These are phyloP conservation scores for Cnemophilus loriae DNA, from an alignment of 2,113 vertebrate genomes.

Conservation along the genomic window DNA sequence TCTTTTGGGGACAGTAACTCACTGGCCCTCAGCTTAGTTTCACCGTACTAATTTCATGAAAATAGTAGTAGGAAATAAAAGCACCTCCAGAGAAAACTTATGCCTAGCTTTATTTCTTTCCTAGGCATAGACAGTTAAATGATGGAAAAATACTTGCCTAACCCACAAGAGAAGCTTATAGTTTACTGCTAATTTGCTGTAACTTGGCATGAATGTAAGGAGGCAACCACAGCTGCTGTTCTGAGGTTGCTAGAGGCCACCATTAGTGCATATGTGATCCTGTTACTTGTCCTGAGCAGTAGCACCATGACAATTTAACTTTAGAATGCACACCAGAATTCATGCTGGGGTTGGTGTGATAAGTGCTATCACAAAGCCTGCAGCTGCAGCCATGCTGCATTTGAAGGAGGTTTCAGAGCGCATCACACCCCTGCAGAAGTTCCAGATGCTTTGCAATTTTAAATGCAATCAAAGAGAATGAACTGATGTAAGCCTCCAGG, in stretches of 20 bases:
- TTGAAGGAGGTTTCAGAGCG: background rate
- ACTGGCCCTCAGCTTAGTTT: background rate
- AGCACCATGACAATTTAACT: background rate
- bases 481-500: background rate
- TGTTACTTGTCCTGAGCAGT: background rate
- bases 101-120: background rate
- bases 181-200: background rate
- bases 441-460: background rate
- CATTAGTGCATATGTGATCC: background rate
- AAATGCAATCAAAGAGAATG: background rate
- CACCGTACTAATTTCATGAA: background rate
- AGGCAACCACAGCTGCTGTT: slow-evolving; percentile 2
- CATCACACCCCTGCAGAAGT: background rate
- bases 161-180: background rate
- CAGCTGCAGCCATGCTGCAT: background rate
- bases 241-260: background rate
- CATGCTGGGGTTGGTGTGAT: background rate
- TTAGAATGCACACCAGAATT: background rate
- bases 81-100: background rate
- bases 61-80: background rate
- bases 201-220: background rate
- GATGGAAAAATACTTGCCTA: background rate
- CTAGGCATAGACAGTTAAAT: background rate
- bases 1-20: background rate
- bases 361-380: background rate